These are phyloP conservation scores for Pardalotus punctatus DNA, from an alignment of 2,113 vertebrate genomes.

Conservation along the genomic window DNA sequence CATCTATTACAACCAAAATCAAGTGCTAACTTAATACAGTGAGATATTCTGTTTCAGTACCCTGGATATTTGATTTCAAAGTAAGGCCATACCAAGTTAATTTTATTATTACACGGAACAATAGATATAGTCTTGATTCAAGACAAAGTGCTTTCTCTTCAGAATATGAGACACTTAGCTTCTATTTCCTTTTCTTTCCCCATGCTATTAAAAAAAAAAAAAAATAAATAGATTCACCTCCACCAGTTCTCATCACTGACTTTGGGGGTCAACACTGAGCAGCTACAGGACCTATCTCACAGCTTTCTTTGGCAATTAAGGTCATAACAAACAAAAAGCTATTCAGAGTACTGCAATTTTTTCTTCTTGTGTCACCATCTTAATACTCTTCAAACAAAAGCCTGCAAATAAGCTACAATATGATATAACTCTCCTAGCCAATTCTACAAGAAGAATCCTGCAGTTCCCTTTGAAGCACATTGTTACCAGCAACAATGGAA, in stretches of 20 bases:
- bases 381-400: constrained; percentile 24
- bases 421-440: neutral
- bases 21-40: neutral
- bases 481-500: constrained; percentile 41
- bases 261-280: neutral
- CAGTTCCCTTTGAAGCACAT: constrained; percentile 18
- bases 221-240: neutral
- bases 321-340: constrained; percentile 3
- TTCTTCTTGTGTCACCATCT: constrained; percentile 5
- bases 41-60: neutral
- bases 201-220: neutral
- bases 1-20: neutral
- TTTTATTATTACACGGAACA: neutral
- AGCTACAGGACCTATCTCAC: neutral
- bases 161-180: neutral
- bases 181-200: neutral
- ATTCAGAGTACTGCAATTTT: neutral
- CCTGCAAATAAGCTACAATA: neutral
- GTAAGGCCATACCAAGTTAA: neutral
- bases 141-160: neutral
- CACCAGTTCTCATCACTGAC: neutral
- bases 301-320: neutral
- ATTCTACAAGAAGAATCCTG: constrained; percentile 5
- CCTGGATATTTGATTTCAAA: neutral
- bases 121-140: neutral